phyloP scores from a whole-genome alignment of 1,140 invertebrate species.

The Anastrepha ludens region DNA sequence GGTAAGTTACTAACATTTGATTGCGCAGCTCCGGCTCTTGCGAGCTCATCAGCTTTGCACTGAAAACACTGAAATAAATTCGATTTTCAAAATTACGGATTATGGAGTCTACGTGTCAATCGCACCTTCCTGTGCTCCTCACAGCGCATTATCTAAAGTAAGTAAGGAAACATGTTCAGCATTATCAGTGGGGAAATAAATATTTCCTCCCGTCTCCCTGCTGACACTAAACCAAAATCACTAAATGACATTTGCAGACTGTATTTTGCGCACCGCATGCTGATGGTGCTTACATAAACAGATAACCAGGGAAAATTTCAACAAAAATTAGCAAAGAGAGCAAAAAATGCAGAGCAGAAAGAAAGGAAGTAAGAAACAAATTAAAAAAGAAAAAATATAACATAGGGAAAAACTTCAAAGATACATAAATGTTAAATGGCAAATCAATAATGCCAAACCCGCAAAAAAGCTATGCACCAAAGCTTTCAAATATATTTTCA shows the following conservation, averaged over 20 bases:
- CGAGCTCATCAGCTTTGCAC: too few relatives aligned
- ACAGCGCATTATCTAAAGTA: neutral
- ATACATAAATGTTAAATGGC: constrained; percentile 49
- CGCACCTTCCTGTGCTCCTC: too few relatives aligned
- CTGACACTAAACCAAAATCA: neutral
- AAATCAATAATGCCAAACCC: constrained; percentile 42
- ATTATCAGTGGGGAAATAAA: too few relatives aligned
- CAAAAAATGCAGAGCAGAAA: neutral
- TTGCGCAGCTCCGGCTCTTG: too few relatives aligned
- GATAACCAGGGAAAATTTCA: neutral
- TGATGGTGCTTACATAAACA: neutral
- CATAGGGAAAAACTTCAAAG: constrained; percentile 8
- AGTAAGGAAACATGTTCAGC: neutral
- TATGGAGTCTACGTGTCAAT: too few relatives aligned
- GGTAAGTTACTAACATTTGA: too few relatives aligned
- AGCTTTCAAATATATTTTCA: constrained; percentile 1
- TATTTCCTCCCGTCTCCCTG: neutral
- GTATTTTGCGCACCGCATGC: neutral
- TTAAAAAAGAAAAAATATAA: neutral
- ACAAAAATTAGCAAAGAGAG: neutral
- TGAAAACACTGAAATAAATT: too few relatives aligned
- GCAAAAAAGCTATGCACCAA: neutral
- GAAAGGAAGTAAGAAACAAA: neutral
- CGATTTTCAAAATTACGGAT: too few relatives aligned
- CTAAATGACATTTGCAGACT: too few relatives aligned